Base-by-base conservation (phyloP, 2,113 vertebrate genomes). In the Trichechus manatus region DNA sequence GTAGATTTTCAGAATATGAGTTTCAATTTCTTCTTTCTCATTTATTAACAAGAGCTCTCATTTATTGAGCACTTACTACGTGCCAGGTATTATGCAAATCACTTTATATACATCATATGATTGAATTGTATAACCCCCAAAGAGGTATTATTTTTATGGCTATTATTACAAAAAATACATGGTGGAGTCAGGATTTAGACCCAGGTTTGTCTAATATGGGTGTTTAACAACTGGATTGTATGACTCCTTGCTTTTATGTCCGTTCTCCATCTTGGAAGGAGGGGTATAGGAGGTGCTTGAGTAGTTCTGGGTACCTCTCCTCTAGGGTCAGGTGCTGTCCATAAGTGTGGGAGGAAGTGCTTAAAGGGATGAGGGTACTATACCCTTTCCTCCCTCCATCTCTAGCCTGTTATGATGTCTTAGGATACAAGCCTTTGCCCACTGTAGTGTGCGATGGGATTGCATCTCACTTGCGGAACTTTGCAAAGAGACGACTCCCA, bases 1-100 rank as follows among this genome's bases (percentile, higher is more conserved):
- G 27, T 36, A 77, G n/a, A 53, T 88, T 95, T 95, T 96, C 66
- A 85, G 93, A 86, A 97, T 94, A 81, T 72, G 50, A 9, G 19
- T 89, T 95, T 93, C 33, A 13, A 9, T 93, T 93, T 96, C 56
- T 31, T 94, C 25, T 89, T 93, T 93, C 19, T 89, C n/a, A 27
- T 74, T 44, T 90, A n/a, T 90, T 95, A 93, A 50, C 6, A 66
- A 23, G 75, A 78, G 23, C 53, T 97, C 5, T 19, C 36, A 78
- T 94, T 93, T 78, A 39, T 72, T 87, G 59, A 94, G 42, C 39
- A n/a, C n/a, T n/a, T 96, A 64, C 17, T 85, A 33, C 53, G 78
- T 80, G 39, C 29, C 14, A 33, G 78, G 47, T 33, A 3, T 75
- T 92, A 6, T 90, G 39, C 36, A 86, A 15, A 91, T 6, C n/a